Evolutionary conservation across 2,797 vertebrate genomes (phyloP).

Genomic region (Bradypodion ventrale): DNA sequence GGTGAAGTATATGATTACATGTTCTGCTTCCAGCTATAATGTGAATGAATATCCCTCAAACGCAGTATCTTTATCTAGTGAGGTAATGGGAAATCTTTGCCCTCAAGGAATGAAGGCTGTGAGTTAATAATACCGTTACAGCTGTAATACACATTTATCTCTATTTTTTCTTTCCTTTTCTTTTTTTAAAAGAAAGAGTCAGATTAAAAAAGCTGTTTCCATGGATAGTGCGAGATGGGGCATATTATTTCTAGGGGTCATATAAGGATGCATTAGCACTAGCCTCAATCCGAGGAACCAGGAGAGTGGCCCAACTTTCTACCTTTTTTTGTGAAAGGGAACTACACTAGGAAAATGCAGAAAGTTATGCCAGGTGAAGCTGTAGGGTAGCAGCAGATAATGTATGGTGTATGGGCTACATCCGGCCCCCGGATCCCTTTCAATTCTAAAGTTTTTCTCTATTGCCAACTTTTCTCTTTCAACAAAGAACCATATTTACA

Average conservation of each 20-base stretch:
- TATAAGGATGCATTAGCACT: constrained; percentile 1
- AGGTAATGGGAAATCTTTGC: constrained; percentile 37
- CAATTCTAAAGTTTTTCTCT: too few relatives aligned
- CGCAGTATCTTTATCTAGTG: constrained; percentile 27
- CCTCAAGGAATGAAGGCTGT: constrained; percentile 18
- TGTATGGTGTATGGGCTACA: too few relatives aligned
- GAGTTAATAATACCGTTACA: constrained; percentile 12
- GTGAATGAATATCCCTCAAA: constrained; percentile 47
- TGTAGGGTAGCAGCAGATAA: too few relatives aligned
- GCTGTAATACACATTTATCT: constrained; percentile 15
- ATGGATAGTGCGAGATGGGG: neutral
- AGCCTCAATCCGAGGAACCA: neutral
- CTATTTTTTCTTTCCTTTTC: neutral
- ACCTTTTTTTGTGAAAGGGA: neutral
- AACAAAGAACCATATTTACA: too few relatives aligned
- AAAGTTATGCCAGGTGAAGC: too few relatives aligned
- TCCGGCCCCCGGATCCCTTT: too few relatives aligned
- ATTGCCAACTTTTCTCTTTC: too few relatives aligned
- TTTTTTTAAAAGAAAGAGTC: neutral
- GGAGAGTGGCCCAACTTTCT: neutral
- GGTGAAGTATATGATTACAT: constrained; percentile 56
- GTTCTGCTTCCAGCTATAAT: constrained; percentile 58
- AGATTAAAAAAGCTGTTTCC: constrained; percentile 17
- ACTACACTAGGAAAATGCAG: too few relatives aligned
- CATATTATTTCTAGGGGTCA: neutral